phyloP scores from a whole-genome alignment of 2,888 invertebrate genomes.

The Athalia rosae region DNA sequence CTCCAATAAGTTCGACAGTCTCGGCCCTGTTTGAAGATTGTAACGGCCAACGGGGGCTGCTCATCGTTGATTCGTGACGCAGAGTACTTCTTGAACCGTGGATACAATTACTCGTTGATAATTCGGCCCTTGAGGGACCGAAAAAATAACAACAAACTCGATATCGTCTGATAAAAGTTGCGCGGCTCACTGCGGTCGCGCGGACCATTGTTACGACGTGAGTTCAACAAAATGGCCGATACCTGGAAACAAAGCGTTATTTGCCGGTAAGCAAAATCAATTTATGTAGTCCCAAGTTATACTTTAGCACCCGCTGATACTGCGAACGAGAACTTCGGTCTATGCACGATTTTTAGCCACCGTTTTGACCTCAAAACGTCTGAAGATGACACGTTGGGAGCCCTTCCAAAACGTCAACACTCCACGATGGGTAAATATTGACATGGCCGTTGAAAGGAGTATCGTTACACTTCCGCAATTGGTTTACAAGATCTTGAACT shows the following conservation, averaged over 20 bases:
- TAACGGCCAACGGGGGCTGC: neutral
- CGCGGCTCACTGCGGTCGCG: conserved; percentile 32
- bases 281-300: conserved; percentile 17
- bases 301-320: neutral
- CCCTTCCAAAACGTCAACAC: conserved; percentile 45
- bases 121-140: neutral
- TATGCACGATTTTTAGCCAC: neutral
- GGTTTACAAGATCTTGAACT: neutral
- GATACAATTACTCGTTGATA: neutral
- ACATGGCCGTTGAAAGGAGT: conserved; percentile 22
- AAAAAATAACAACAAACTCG: neutral
- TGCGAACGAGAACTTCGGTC: neutral
- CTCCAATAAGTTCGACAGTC: neutral
- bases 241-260: conserved; percentile 68
- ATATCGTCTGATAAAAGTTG: neutral
- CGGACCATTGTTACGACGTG: conserved; percentile 59
- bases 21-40: neutral
- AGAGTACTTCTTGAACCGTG: neutral
- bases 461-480: neutral
- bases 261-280: conserved; percentile 68
- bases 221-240: conserved; percentile 71
- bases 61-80: neutral
- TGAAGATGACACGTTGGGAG: too few species aligned
- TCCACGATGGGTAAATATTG: conserved; percentile 37
- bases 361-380: neutral